phyloP scores from a whole-genome alignment of 2,797 vertebrate species.

The Cynodonichthys magdalenae region DNA sequence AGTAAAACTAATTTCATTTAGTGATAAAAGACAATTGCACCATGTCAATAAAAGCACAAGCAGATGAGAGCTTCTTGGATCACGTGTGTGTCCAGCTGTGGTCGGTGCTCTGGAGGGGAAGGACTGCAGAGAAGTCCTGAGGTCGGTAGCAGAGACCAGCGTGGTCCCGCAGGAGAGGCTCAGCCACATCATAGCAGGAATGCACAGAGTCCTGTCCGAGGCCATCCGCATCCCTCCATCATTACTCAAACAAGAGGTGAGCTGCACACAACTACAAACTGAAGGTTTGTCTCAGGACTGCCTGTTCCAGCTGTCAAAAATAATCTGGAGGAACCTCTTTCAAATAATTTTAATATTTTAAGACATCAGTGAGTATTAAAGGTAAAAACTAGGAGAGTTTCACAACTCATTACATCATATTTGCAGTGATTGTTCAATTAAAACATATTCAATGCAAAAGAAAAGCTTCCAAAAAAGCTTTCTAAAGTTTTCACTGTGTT shows the following conservation, averaged over 20 bases:
- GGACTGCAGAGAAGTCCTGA: conserved; percentile 81
- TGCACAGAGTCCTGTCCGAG: conserved; percentile 84
- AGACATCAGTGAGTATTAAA: too few relatives aligned
- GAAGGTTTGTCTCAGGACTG: too few relatives aligned
- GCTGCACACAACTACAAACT: conserved; percentile 15
- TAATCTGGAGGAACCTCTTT: too few relatives aligned
- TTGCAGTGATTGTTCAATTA: too few relatives aligned
- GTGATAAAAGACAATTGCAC: neutral
- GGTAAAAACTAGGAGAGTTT: too few relatives aligned
- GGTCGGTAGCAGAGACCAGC: conserved; percentile 73
- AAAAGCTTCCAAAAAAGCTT: too few relatives aligned
- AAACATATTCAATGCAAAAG: too few relatives aligned
- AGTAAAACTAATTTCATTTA: neutral
- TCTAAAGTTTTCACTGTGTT: too few relatives aligned
- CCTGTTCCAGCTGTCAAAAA: too few relatives aligned
- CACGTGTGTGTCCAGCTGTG: conserved; percentile 75
- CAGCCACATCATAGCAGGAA: conserved; percentile 82
- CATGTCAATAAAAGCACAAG: neutral
- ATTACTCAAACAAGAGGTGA: conserved; percentile 85
- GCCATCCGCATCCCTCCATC: conserved; percentile 82
- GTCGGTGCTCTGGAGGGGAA: conserved; percentile 85
- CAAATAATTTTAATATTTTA: too few relatives aligned
- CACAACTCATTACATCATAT: too few relatives aligned
- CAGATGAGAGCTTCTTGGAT: neutral
- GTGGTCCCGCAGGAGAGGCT: conserved; percentile 83